phyloP scores from a whole-genome alignment of 2,797 vertebrate genomes.

The Kryptolebias ocellatus region DNA sequence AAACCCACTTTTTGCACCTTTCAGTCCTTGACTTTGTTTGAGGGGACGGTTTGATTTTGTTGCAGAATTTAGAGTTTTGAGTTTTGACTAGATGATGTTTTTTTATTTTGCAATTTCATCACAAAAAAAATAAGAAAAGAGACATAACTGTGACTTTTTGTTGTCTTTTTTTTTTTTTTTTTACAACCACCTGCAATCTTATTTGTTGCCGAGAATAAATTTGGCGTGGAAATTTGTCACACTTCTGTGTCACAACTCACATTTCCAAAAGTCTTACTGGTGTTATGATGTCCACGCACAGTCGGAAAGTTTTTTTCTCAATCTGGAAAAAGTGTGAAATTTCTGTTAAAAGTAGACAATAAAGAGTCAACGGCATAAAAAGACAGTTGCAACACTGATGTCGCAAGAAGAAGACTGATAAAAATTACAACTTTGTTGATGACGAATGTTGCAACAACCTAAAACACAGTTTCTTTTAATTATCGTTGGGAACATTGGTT shows the following conservation, averaged over 20 bases:
- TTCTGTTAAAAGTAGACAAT: not conserved
- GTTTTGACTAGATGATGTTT: not conserved
- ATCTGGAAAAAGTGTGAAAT: not conserved
- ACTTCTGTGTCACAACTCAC: conserved; percentile 7
- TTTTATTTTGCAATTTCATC: not conserved
- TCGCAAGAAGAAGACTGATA: conserved; percentile 14
- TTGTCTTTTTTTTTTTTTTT: not conserved
- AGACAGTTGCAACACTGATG: not conserved
- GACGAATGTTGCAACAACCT: conserved; percentile 3
- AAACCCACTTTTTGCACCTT: not conserved
- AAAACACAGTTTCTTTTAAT: not conserved
- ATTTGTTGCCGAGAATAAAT: conserved; percentile 7
- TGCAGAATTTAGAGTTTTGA: not conserved
- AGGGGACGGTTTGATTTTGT: not conserved
- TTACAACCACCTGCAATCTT: too few species aligned
- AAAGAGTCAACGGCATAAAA: not conserved
- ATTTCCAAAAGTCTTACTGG: not conserved
- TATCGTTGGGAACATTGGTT: conserved; percentile 17
- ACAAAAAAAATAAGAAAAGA: not conserved
- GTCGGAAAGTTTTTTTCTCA: conserved; percentile 1
- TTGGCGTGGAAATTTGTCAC: not conserved
- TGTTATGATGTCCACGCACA: not conserved
- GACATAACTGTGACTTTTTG: not conserved
- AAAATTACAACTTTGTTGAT: not conserved
- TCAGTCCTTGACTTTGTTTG: not conserved